Evolutionary conservation across 2,797 vertebrate species (phyloP).

Genomic region (Anguilla megastoma): DNA sequence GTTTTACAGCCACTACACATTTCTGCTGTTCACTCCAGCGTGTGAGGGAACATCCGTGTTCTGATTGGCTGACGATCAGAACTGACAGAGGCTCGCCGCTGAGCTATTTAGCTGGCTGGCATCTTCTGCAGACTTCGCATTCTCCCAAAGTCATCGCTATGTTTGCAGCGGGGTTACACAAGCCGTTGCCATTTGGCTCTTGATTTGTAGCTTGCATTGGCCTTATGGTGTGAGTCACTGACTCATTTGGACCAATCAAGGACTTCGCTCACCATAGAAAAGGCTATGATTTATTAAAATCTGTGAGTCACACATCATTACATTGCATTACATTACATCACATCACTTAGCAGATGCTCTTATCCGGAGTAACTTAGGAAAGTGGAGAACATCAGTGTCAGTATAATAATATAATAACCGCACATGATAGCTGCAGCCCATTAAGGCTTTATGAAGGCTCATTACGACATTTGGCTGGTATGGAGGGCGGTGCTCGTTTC

Average conservation of each 20-base stretch:
- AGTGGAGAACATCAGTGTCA: conserved; percentile 8
- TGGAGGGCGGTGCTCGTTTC: not conserved
- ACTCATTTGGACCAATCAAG: conserved; percentile 1
- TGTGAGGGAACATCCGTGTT: not conserved
- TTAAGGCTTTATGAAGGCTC: not conserved
- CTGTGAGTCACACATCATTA: conserved; percentile 4
- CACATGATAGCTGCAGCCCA: not conserved
- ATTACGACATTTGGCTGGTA: not conserved
- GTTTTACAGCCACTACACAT: not conserved
- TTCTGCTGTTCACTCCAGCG: not conserved
- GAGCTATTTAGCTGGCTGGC: not conserved
- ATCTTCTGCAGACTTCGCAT: not conserved
- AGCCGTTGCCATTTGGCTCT: not conserved
- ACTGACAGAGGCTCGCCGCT: not conserved
- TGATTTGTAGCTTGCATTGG: not conserved
- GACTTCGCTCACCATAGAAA: not conserved
- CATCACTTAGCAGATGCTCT: not conserved
- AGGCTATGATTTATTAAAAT: not conserved
- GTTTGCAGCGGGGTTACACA: not conserved
- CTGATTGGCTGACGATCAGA: not conserved
- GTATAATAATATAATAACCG: not conserved
- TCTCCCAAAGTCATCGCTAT: not conserved
- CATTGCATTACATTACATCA: not conserved
- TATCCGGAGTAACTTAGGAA: not conserved
- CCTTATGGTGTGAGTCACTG: not conserved